Conservation (phyloP, 2,113 vertebrate species). For the Eubucco bourcierii region DNA sequence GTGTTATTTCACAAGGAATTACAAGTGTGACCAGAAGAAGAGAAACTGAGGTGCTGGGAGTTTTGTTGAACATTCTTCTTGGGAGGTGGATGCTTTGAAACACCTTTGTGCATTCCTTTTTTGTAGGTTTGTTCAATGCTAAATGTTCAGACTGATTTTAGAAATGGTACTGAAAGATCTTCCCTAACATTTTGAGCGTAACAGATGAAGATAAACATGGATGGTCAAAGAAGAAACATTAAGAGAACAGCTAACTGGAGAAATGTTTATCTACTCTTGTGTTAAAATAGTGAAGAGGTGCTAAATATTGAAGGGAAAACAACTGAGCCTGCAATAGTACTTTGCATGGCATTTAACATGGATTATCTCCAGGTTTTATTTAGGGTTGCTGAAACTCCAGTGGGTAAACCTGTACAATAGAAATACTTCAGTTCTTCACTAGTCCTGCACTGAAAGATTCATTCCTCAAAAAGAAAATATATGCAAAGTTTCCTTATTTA, state of each 20-base stretch:
- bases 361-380: not conserved
- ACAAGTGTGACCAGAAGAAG: not conserved
- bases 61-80: not conserved
- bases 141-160: constrained; percentile 75
- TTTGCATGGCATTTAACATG: not conserved
- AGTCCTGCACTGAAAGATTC: not conserved
- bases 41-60: not conserved
- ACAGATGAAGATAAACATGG: constrained; percentile 39
- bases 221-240: constrained; percentile 5
- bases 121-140: constrained; percentile 81
- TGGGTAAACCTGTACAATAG: not conserved
- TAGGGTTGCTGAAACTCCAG: not conserved
- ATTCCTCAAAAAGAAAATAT: not conserved
- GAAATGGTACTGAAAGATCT: constrained; percentile 26
- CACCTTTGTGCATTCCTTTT: constrained; percentile 26
- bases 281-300: not conserved
- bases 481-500: not conserved
- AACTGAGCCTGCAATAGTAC: not conserved
- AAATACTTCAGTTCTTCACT: not conserved
- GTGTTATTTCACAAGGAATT: not conserved
- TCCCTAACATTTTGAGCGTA: constrained; percentile 74
- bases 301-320: not conserved
- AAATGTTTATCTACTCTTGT: not conserved
- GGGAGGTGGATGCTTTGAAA: not conserved
- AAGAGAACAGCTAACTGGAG: not conserved